Evolutionary conservation across 2,797 vertebrate species (phyloP).

Genomic region (Anguilla anguilla): DNA sequence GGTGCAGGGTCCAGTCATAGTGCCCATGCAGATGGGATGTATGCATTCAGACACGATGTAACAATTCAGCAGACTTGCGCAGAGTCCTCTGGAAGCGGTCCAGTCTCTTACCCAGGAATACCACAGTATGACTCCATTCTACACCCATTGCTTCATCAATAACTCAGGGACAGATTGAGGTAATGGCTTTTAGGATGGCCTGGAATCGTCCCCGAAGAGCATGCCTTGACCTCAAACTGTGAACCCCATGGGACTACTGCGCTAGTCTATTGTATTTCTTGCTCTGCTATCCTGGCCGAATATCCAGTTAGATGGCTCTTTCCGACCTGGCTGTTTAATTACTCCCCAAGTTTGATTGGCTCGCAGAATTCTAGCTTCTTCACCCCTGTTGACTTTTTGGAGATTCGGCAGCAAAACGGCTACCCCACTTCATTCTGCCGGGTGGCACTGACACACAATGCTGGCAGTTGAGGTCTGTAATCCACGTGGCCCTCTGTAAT

Average conservation of each 20-base stretch:
- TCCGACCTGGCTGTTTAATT: neutral
- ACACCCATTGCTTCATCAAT: neutral
- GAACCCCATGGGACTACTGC: neutral
- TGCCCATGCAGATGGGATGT: neutral
- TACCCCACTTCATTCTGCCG: neutral
- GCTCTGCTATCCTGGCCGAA: neutral
- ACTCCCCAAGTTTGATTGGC: neutral
- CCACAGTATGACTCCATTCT: neutral
- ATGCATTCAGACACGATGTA: neutral
- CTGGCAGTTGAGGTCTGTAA: neutral
- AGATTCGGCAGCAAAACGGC: neutral
- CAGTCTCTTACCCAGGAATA: neutral
- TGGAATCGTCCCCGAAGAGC: neutral
- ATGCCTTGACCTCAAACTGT: neutral
- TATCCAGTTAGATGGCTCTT: neutral
- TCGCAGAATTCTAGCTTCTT: neutral
- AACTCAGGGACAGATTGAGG: conserved; percentile 4
- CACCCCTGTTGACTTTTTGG: neutral
- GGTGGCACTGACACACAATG: neutral
- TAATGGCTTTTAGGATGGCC: neutral
- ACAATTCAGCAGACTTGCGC: neutral
- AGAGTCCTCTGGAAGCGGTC: neutral
- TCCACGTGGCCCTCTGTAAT: neutral
- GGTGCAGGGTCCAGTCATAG: neutral
- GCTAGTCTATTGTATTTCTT: neutral